A percentile compares a stretch with the other conserved stretches of the same genome.
phyloP scores from a whole-genome alignment of 2,113 vertebrate species.

The Sturnira hondurensis region DNA sequence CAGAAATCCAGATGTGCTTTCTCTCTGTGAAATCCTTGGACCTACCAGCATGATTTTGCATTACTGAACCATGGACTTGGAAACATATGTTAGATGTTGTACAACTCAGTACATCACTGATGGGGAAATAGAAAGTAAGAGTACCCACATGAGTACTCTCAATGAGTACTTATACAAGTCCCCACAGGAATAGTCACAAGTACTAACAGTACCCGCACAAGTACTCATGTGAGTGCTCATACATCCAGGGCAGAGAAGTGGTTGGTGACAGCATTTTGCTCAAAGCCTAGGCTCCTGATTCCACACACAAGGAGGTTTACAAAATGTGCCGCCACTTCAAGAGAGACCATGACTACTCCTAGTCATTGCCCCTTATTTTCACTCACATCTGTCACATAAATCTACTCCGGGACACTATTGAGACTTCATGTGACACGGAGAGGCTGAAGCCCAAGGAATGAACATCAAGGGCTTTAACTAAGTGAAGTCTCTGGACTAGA shows the following conservation, averaged over 20 bases:
- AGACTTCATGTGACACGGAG: background rate
- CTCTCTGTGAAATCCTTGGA: background rate
- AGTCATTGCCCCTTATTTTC: background rate
- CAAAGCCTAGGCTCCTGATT: background rate
- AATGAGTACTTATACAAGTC: too few species aligned
- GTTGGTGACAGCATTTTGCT: background rate
- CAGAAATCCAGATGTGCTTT: background rate
- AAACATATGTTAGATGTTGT: background rate
- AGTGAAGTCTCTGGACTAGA: background rate
- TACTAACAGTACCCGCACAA: background rate
- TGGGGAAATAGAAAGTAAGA: background rate
- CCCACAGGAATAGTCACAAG: background rate
- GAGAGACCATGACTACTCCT: background rate
- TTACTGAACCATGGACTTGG: background rate
- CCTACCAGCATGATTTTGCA: background rate
- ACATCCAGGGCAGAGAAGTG: background rate
- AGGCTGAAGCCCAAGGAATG: background rate
- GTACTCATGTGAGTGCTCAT: rapidly evolving
- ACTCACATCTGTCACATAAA: background rate
- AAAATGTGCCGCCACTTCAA: background rate
- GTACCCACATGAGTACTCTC: too few species aligned
- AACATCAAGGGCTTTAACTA: background rate
- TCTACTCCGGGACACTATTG: background rate
- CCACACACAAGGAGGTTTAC: background rate
- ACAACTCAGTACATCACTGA: background rate